Percentiles rank a stretch among this genome's conserved stretches.
These are phyloP conservation scores for Oriolus oriolus DNA, from an alignment of 2,113 vertebrate genomes.

Conservation along the genomic window DNA sequence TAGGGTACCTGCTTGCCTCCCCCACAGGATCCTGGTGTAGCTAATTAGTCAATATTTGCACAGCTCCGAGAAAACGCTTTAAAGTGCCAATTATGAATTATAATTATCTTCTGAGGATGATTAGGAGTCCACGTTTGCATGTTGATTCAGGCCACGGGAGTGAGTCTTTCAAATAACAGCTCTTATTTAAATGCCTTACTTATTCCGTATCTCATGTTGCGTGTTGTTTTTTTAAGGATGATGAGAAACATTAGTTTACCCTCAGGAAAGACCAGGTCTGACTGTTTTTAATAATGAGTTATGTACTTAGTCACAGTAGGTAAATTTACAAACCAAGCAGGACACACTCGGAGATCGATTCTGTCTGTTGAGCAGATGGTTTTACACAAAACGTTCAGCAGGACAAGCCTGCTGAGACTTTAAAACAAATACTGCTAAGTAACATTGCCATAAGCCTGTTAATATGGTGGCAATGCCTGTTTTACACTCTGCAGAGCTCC, in stretches of 20 bases:
- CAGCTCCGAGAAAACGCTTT: background rate
- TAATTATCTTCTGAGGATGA: slow-evolving; percentile 30
- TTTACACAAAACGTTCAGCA: slow-evolving; percentile 15
- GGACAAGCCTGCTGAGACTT: slow-evolving; percentile 35
- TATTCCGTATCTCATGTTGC: background rate
- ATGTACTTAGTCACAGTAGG: slow-evolving; percentile 49
- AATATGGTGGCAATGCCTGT: slow-evolving; percentile 26
- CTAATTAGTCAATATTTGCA: slow-evolving; percentile 53
- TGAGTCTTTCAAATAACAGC: background rate
- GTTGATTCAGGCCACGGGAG: slow-evolving; percentile 4
- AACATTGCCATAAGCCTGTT: slow-evolving; percentile 35
- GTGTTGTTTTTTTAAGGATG: background rate
- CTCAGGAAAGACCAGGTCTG: slow-evolving; percentile 44
- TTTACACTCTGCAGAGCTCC: slow-evolving; percentile 13
- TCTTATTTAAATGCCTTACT: slow-evolving; percentile 15
- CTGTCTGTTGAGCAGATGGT: slow-evolving; percentile 46
- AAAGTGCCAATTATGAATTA: slow-evolving; percentile 41
- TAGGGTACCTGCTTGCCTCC: background rate
- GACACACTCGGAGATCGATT: slow-evolving; percentile 14
- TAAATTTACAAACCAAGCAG: slow-evolving; percentile 46
- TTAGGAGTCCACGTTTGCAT: background rate
- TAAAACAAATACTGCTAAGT: slow-evolving; percentile 46
- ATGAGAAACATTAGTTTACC: slow-evolving; percentile 37
- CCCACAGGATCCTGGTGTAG: background rate
- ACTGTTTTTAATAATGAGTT: slow-evolving; percentile 63